These are phyloP conservation scores for Nibea albiflora DNA, from an alignment of 2,113 vertebrate species.

Conservation along the genomic window DNA sequence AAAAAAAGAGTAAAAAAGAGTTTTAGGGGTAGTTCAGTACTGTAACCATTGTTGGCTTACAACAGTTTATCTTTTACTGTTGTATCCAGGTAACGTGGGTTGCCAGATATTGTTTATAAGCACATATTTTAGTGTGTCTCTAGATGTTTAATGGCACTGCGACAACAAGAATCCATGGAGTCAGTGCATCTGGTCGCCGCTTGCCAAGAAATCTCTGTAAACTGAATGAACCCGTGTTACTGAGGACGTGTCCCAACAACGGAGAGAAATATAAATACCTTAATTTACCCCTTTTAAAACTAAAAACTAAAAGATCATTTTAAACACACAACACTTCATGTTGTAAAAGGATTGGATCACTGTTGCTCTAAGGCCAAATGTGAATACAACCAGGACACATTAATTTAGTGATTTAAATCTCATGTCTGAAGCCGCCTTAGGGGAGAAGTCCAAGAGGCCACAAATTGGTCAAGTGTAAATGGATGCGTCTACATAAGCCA, in stretches of 20 bases:
- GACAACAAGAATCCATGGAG: constrained; percentile 1
- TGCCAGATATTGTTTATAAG: background rate
- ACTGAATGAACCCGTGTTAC: background rate
- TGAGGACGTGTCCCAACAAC: background rate
- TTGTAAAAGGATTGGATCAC: background rate
- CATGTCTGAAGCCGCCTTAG: background rate
- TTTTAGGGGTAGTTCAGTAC: background rate
- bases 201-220: constrained; percentile 8
- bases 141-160: background rate
- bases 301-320: background rate
- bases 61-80: too few species aligned
- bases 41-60: background rate
- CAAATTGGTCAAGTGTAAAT: constrained; percentile 40
- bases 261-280: background rate
- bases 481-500: constrained; percentile 5
- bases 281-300: background rate
- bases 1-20: too few species aligned
- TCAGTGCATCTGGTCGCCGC: background rate
- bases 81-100: background rate
- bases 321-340: background rate
- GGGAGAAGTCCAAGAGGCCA: background rate
- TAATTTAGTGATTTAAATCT: constrained; percentile 12
- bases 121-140: background rate
- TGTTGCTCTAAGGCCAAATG: background rate
- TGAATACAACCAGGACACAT: constrained; percentile 11